Percentiles rank a stretch among this genome's conserved stretches.
Conservation (phyloP, 2,113 vertebrate species). For the Polypterus bichir region DNA sequence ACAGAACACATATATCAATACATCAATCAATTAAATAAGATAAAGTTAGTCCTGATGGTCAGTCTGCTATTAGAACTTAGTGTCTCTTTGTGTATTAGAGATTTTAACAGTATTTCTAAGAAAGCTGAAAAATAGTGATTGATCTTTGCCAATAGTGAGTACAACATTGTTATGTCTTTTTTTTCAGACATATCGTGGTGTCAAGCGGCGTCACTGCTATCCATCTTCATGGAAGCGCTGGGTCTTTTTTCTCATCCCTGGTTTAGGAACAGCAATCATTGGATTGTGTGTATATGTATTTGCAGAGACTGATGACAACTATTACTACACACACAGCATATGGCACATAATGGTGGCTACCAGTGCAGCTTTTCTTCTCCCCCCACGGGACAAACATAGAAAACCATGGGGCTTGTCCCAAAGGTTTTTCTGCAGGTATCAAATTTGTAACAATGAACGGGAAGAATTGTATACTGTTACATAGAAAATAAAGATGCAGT, state of each 20-base stretch:
- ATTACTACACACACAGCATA: slow-evolving; percentile 88
- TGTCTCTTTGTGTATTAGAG: too few species aligned
- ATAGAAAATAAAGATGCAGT: slow-evolving; percentile 15
- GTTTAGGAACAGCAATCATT: slow-evolving; percentile 55
- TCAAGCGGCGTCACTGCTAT: slow-evolving; percentile 67
- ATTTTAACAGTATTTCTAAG: too few species aligned
- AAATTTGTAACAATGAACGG: slow-evolving; percentile 68
- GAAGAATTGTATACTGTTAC: slow-evolving; percentile 73
- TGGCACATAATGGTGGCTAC: slow-evolving; percentile 87
- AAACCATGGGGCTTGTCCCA: slow-evolving; percentile 59
- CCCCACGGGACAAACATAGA: slow-evolving; percentile 53
- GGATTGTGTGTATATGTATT: slow-evolving; percentile 72
- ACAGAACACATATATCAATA: too few species aligned
- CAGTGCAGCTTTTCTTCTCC: slow-evolving; percentile 76
- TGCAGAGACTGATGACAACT: slow-evolving; percentile 82
- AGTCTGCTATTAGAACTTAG: too few species aligned
- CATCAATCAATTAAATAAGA: too few species aligned
- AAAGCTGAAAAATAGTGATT: too few species aligned
- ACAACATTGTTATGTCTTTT: background rate
- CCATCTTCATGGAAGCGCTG: slow-evolving; percentile 82
- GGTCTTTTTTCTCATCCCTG: slow-evolving; percentile 79
- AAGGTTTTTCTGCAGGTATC: slow-evolving; percentile 68
- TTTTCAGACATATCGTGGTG: slow-evolving; percentile 60
- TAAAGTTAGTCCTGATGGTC: too few species aligned
- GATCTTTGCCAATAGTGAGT: too few species aligned